Evolutionary conservation across 1,140 invertebrate genomes (phyloP), one percentile per base, ranked within the genome.

Genomic region (Diorhabda carinulata): DNA sequence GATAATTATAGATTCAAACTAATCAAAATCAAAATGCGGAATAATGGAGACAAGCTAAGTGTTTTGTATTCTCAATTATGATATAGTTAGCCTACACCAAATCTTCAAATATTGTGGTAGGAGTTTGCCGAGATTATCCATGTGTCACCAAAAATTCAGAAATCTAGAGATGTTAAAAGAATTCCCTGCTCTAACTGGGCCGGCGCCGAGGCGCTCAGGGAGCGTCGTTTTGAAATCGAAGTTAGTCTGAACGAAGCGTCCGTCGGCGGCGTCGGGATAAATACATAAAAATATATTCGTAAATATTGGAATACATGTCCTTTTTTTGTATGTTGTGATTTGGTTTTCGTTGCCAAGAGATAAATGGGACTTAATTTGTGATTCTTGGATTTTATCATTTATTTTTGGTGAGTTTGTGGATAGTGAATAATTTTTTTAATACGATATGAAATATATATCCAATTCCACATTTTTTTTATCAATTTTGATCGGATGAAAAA

Each of bases 21-120:
- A 25, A 25, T 25, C 2, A 1, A 25, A 25, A 25, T 25, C 25
- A 25, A 25, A 25, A 25, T 25, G 25, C 25, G 25, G 25, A 25
- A 25, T 25, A 25, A 25, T 25, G 25, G 25, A 25, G 25, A 25
- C 25, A 25, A 25, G 25, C 25, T 25, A 25, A 25, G 25, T 25
- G 25, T 25, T 25, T 25, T 25, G 25, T 25, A 25, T 25, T 52
- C 47, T 2, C 47, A 2, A 52, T 52, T 60, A 10, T 60, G 5
- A 60, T 6, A 64, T 64, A 64, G 25, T 64, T 40, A 40, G 45
- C 9, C 9, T 40, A 40, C 63, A 57, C 43, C 63, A 6, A 64
- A 64, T 64, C 52, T 44, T 57, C 25, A 44, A 64, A 64, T 64
- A 64, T 64, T 64, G 52, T 64, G 63, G 56, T 64, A 64, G 63